Percentiles rank a stretch among this genome's conserved stretches.
These are phyloP conservation scores for Varanus komodoensis DNA, from an alignment of 2,113 vertebrate genomes.

Conservation along the genomic window DNA sequence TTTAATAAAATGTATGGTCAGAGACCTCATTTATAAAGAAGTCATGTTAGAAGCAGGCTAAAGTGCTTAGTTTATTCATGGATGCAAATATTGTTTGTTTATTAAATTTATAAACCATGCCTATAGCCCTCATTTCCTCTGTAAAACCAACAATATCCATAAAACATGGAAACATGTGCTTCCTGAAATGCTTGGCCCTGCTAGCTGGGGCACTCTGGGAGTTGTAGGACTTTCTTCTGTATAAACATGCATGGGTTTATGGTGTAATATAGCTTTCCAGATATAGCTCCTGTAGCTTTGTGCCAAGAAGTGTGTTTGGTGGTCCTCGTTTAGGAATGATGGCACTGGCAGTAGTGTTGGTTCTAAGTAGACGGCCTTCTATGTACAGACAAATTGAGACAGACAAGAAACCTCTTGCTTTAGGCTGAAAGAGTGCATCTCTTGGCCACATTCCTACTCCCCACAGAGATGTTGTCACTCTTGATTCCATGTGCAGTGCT, in stretches of 20 bases:
- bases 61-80: too few species aligned
- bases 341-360: background rate
- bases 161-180: too few species aligned
- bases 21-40: too few species aligned
- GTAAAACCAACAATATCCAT: too few species aligned
- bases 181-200: too few species aligned
- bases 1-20: too few species aligned
- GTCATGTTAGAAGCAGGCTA: too few species aligned
- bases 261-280: background rate
- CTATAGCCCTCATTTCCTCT: too few species aligned
- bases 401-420: conserved; percentile 2
- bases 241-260: background rate
- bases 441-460: background rate
- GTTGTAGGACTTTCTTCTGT: too few species aligned
- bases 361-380: background rate
- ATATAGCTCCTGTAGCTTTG: background rate
- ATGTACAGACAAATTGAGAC: conserved; percentile 12
- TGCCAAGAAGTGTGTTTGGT: background rate
- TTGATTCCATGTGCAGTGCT: background rate
- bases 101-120: too few species aligned
- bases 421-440: background rate
- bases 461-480: background rate
- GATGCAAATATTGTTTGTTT: too few species aligned
- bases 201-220: too few species aligned
- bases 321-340: background rate